Conservation (phyloP, 2,113 vertebrate genomes). For the Tetrax tetrax region DNA sequence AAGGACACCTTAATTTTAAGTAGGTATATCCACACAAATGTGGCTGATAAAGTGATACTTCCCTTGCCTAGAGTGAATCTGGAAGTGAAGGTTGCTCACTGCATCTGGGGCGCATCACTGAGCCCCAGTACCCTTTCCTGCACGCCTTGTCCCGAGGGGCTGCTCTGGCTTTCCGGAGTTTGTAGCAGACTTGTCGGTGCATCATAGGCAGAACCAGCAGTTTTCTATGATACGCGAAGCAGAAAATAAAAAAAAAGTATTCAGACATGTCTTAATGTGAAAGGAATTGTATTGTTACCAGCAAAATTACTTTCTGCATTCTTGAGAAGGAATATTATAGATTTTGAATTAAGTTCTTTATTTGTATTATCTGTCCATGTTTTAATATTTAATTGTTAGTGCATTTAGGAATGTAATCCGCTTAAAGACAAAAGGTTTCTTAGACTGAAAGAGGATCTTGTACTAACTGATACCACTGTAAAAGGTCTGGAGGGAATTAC, state of each 20-base stretch:
- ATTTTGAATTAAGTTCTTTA: background rate
- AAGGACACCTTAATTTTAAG: background rate
- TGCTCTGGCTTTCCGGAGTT: background rate
- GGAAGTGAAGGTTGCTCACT: background rate
- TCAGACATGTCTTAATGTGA: background rate
- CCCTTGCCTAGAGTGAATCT: background rate
- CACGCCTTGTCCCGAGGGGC: background rate
- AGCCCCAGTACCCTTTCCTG: background rate
- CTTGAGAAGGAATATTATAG: background rate
- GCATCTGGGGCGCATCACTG: background rate
- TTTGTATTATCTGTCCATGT: background rate
- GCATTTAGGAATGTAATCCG: background rate
- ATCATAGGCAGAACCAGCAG: rapidly evolving
- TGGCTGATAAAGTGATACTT: background rate
- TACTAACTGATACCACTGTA: background rate
- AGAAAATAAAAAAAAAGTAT: background rate
- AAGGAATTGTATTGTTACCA: background rate
- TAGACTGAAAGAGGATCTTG: background rate
- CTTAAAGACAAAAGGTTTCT: background rate
- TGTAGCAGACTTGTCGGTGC: background rate
- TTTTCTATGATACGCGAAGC: background rate
- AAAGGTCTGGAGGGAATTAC: background rate
- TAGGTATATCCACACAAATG: background rate
- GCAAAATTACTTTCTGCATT: background rate
- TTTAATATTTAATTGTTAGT: background rate